Conservation (phyloP, 2,113 vertebrate genomes). For the Vidua macroura region DNA sequence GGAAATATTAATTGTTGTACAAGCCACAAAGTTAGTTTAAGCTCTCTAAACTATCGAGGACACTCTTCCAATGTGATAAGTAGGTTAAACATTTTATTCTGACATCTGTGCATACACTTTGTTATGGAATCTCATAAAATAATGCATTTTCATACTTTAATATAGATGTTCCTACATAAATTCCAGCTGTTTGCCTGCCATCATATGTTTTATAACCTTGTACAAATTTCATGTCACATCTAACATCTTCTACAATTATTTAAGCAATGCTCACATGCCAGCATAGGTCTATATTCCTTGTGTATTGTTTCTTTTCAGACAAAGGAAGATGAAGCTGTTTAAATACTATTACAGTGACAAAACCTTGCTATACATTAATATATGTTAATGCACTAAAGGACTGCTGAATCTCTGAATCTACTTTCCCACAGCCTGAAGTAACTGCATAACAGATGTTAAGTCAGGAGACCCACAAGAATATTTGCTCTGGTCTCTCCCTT, state of each 20-base stretch:
- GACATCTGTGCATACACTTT: not conserved
- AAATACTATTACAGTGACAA: not conserved
- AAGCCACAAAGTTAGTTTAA: not conserved
- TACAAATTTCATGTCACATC: not conserved
- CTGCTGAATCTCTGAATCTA: not conserved
- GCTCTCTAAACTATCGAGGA: not conserved
- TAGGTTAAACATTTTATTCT: not conserved
- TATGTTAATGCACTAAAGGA: not conserved
- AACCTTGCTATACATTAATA: not conserved
- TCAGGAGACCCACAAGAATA: not conserved
- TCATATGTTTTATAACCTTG: not conserved
- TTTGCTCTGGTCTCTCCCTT: slow-evolving; percentile 15
- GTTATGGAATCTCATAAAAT: not conserved
- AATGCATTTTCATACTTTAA: not conserved
- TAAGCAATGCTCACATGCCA: not conserved
- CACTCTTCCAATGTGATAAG: not conserved
- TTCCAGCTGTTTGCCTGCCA: not conserved
- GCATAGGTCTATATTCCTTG: not conserved
- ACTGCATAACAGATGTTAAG: not conserved
- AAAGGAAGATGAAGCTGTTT: not conserved
- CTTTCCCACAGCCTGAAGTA: not conserved
- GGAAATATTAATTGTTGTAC: not conserved
- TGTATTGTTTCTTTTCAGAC: not conserved
- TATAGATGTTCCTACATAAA: not conserved
- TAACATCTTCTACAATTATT: not conserved